Percentiles rank a stretch among this genome's conserved stretches.
Conservation (phyloP, 2,888 invertebrate genomes). For the Lepidochitona cinerea region DNA sequence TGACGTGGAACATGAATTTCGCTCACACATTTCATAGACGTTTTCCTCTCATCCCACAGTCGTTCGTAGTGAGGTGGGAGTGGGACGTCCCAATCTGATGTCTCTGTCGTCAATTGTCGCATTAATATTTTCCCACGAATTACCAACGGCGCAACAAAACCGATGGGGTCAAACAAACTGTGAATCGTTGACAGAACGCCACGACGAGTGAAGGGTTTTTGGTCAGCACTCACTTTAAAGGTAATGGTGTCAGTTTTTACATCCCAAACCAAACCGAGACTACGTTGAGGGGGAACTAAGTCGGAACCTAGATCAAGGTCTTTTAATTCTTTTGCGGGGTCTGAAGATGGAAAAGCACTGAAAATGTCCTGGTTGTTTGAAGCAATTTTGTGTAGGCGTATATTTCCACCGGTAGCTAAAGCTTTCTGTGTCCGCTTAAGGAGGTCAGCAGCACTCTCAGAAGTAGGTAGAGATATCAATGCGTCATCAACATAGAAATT, state of each 20-base stretch:
- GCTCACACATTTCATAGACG: too few species aligned
- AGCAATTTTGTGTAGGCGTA: not conserved
- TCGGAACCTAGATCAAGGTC: not conserved
- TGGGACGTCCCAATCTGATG: constrained; percentile 18
- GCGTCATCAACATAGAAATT: not conserved
- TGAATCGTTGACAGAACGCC: constrained; percentile 21
- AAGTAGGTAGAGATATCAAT: not conserved
- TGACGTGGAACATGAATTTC: too few species aligned
- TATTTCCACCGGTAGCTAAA: not conserved
- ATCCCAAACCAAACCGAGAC: constrained; percentile 10
- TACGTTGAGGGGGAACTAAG: not conserved
- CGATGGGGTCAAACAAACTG: constrained; percentile 22
- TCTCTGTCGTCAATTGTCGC: constrained; percentile 2
- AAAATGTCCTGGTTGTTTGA: not conserved
- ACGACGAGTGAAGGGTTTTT: constrained; percentile 18
- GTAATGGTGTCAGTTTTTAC: not conserved
- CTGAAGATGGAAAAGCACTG: not conserved
- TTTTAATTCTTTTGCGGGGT: not conserved
- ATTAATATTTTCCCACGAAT: constrained; percentile 19
- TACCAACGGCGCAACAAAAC: constrained; percentile 16
- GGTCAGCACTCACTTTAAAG: not conserved
- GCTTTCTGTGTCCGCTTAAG: not conserved
- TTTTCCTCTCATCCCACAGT: too few species aligned
- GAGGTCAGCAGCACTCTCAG: not conserved
- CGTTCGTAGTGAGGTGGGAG: too few species aligned